A percentile compares a stretch with the other conserved stretches of the same genome.
phyloP scores from a whole-genome alignment of 1,140 invertebrate species.

The Periplaneta americana region DNA sequence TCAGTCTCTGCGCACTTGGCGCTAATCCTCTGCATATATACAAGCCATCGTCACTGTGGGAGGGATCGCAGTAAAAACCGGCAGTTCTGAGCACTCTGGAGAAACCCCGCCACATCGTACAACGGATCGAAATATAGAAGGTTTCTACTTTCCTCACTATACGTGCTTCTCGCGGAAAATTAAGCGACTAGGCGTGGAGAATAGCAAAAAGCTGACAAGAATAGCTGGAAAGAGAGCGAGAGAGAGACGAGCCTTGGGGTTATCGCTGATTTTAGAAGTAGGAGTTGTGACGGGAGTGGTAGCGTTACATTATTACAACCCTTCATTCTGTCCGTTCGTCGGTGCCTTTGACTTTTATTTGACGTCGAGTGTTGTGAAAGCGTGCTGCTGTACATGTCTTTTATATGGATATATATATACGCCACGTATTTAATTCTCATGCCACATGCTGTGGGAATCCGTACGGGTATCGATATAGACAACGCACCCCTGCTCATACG shows the following conservation, averaged over 20 bases:
- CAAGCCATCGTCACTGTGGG: too few species aligned
- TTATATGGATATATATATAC: not conserved
- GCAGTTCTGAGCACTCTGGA: too few species aligned
- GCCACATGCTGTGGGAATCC: not conserved
- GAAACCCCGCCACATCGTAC: too few species aligned
- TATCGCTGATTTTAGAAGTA: not conserved
- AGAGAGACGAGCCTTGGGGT: not conserved
- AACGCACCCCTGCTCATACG: not conserved
- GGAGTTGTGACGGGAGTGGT: too few species aligned
- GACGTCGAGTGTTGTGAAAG: not conserved
- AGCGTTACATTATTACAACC: not conserved
- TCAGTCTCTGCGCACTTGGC: too few species aligned
- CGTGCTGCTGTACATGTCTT: not conserved
- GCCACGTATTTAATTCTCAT: not conserved
- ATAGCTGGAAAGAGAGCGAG: not conserved
- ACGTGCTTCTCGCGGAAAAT: not conserved
- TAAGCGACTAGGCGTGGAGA: not conserved
- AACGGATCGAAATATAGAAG: not conserved
- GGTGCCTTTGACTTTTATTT: not conserved
- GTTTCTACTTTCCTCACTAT: not conserved
- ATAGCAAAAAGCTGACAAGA: not conserved
- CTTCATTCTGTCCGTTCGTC: not conserved
- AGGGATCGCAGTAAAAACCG: too few species aligned
- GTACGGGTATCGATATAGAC: not conserved
- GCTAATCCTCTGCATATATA: too few species aligned